Conservation (phyloP, 64 coral and sea anemone genomes). For the Hydrozoanthus tunicans region DNA sequence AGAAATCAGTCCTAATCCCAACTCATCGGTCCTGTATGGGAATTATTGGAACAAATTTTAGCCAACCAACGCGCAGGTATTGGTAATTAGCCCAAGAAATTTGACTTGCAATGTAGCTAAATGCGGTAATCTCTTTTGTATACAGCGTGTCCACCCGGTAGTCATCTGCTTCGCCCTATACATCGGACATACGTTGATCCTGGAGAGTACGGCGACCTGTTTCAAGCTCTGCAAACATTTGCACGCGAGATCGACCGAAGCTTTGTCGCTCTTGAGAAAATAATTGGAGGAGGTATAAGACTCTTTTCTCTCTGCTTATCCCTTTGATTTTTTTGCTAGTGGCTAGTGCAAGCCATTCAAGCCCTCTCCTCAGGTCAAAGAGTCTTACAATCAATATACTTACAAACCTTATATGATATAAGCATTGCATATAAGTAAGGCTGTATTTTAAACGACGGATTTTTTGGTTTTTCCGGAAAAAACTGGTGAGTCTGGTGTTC, state of each 20-base stretch:
- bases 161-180: not conserved
- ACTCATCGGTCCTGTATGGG: too few species aligned
- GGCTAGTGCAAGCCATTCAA: not conserved
- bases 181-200: slow-evolving; percentile 24
- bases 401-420: too few species aligned
- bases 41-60: too few species aligned
- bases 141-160: not conserved
- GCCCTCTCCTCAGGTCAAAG: not conserved
- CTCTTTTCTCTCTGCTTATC: not conserved
- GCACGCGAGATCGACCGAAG: slow-evolving; percentile 7
- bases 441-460: too few species aligned
- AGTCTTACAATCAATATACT: too few species aligned
- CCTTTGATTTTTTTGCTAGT: not conserved
- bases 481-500: too few species aligned
- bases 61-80: too few species aligned
- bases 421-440: too few species aligned
- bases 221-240: slow-evolving; percentile 21
- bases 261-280: slow-evolving; percentile 36
- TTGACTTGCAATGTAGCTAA: not conserved
- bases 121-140: not conserved
- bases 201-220: slow-evolving; percentile 11
- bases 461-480: too few species aligned
- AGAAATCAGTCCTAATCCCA: too few species aligned
- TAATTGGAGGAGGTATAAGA: slow-evolving; percentile 41
- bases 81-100: too few species aligned